Conservation (phyloP, 2,888 invertebrate species). For the Aromia moschata region DNA sequence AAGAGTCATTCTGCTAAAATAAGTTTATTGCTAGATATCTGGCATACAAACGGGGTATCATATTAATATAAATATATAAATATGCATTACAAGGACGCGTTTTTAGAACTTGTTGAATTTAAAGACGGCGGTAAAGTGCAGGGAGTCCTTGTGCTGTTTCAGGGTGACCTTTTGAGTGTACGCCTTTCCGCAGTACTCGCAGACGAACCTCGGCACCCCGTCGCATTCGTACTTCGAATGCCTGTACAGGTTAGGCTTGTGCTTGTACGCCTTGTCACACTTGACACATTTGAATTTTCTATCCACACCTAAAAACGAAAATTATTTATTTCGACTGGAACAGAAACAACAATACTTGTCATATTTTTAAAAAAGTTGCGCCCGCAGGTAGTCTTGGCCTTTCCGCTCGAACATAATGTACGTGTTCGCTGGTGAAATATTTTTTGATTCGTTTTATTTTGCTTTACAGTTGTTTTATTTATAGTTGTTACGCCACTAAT, state of each 20-base stretch:
- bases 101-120: constrained; percentile 32
- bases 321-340: neutral
- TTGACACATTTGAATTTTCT: constrained; percentile 44
- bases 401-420: too few species aligned
- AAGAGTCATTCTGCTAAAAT: too few species aligned
- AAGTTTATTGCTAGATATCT: too few species aligned
- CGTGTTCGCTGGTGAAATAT: too few species aligned
- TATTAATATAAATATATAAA: too few species aligned
- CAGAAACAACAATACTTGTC: neutral
- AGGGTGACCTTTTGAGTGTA: constrained; percentile 51
- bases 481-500: too few species aligned
- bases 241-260: constrained; percentile 56
- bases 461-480: too few species aligned
- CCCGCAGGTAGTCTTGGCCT: too few species aligned
- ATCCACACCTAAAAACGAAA: constrained; percentile 16
- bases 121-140: constrained; percentile 42
- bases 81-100: too few species aligned
- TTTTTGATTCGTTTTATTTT: too few species aligned
- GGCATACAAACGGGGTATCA: too few species aligned
- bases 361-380: too few species aligned
- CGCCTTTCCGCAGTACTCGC: constrained; percentile 47
- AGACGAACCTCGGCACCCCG: constrained; percentile 67
- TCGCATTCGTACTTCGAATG: constrained; percentile 79
- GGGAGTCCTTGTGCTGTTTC: constrained; percentile 46
- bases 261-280: constrained; percentile 48